A percentile compares a stretch with the other conserved stretches of the same genome.
These are phyloP conservation scores for Littorina saxatilis DNA, from an alignment of 1,140 invertebrate genomes.

Conservation along the genomic window DNA sequence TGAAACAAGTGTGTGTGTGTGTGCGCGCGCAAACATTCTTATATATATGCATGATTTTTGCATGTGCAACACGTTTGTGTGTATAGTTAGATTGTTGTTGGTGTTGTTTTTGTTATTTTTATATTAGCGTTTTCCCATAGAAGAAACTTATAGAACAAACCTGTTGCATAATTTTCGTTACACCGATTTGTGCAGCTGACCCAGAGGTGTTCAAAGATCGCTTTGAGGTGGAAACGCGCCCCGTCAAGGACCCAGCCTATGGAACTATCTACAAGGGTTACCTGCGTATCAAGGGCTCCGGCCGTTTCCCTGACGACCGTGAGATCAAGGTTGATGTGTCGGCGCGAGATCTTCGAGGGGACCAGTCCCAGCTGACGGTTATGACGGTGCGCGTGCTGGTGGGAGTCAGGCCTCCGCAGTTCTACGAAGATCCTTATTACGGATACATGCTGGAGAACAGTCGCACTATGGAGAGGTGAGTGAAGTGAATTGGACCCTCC, in stretches of 20 bases:
- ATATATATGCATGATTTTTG: too few species aligned
- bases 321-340: constrained; percentile 59
- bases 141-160: too few species aligned
- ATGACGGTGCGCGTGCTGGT: constrained; percentile 54
- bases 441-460: constrained; percentile 62
- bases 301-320: constrained; percentile 50
- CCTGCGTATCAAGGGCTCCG: constrained; percentile 58
- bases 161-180: too few species aligned
- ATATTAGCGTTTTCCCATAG: too few species aligned
- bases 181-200: background rate
- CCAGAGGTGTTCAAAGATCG: constrained; percentile 55
- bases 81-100: too few species aligned
- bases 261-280: constrained; percentile 44
- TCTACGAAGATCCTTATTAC: constrained; percentile 59
- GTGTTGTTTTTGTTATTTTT: too few species aligned
- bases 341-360: constrained; percentile 53
- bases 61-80: too few species aligned
- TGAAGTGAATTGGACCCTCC: background rate
- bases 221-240: constrained; percentile 52
- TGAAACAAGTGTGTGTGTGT: too few species aligned
- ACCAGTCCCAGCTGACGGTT: constrained; percentile 27
- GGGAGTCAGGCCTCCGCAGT: constrained; percentile 61
- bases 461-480: constrained; percentile 59
- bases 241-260: constrained; percentile 39
- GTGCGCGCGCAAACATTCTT: too few species aligned